A percentile compares a stretch with the other conserved stretches of the same genome.
Evolutionary conservation across 2,113 vertebrate genomes (phyloP).

Genomic region (Pseudopipra pipra): DNA sequence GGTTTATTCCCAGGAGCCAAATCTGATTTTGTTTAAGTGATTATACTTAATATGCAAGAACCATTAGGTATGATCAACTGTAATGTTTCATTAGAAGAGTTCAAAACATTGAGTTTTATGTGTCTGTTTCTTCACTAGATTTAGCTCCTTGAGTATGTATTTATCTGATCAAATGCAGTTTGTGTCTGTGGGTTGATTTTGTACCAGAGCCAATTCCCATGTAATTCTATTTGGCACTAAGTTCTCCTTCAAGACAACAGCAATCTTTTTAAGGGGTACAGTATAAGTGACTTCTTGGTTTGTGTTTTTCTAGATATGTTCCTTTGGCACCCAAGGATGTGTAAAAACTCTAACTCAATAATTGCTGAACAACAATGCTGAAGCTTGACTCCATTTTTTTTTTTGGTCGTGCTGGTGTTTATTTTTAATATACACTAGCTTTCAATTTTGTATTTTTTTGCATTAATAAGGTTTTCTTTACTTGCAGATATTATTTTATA

Average conservation of each 20-base stretch:
- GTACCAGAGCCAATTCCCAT: constrained; percentile 7
- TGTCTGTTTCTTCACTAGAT: not conserved
- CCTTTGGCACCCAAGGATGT: not conserved
- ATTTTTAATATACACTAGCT: not conserved
- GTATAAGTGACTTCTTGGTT: not conserved
- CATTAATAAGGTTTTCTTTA: not conserved
- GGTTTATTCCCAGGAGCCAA: constrained; percentile 13
- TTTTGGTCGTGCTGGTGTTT: too few relatives aligned
- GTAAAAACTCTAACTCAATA: not conserved
- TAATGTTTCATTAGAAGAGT: constrained; percentile 28
- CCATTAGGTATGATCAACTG: constrained; percentile 25
- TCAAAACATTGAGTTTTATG: not conserved
- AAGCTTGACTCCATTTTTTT: not conserved
- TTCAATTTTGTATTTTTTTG: not conserved
- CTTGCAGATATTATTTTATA: not conserved
- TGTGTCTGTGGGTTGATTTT: constrained; percentile 45
- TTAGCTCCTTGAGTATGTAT: not conserved
- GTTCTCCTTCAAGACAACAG: not conserved
- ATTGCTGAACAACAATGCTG: not conserved
- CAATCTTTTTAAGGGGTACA: not conserved
- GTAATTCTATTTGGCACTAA: constrained; percentile 7
- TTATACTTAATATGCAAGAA: constrained; percentile 25
- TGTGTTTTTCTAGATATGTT: not conserved
- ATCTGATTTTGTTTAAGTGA: constrained; percentile 1
- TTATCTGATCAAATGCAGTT: constrained; percentile 45